Evolutionary conservation across 2,797 vertebrate species (phyloP), one percentile per base, ranked within the genome.

Genomic region (Gymnodraco acuticeps): DNA sequence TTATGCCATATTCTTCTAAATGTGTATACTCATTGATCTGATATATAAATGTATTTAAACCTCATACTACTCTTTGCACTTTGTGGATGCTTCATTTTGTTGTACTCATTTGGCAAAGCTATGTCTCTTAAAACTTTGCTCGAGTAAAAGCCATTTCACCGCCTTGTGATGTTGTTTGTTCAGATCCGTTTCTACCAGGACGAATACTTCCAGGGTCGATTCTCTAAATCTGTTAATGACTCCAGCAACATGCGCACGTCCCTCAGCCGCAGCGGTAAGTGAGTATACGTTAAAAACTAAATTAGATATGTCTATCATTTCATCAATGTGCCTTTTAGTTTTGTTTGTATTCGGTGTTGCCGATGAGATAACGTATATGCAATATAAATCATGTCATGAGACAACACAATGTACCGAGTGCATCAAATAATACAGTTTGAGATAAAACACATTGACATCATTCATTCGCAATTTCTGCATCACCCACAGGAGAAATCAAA

Each of bases 121-220:
- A 19, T 48, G 2, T 45, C 16, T 2, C 6, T 48, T 19, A 48
- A 33, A 61, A n/a, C 23, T 9, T 10, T 17, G 10, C 27, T 48
- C 1, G 33, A 46, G 11, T 46, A 2, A 62, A 55, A 48, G 14
- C 12, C 41, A 12, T 3, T 17, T 48, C 13, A 43, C 3, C 4
- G 3, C n/a, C 38, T 58, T 58, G 41, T 8, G 41, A 16, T 2
- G 16, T 31, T 61, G 4, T 43, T 11, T 19, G 1, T 58, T n/a
- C 43, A 71, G 68, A 70, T 88, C 31, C 10, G 82, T 48, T 80
- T 84, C 61, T 76, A 66, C 10, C 64, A 87, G 72, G 76, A 86
- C 41, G 79, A 46, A 54, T 76, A 79, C 61, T 81, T 85, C 43
- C 75, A 79, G 70, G 78, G 79, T 75, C 70, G 38, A 13, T 78